Conservation (phyloP, 2,113 vertebrate genomes). For the Bubo blakistoni region DNA sequence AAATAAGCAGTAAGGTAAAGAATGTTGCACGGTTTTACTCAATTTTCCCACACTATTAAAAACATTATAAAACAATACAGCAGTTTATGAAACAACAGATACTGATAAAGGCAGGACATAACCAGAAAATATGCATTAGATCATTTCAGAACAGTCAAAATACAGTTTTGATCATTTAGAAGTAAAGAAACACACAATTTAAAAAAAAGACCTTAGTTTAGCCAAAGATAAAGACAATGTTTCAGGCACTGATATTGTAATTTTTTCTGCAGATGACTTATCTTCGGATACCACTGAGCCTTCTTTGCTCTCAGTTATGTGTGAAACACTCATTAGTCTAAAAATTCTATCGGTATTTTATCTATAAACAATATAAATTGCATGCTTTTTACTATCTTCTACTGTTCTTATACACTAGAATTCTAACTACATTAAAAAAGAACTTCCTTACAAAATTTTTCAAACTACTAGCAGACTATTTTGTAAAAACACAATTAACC, state of each 20-base stretch:
- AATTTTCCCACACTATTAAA: not conserved
- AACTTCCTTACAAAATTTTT: not conserved
- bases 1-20: conserved; percentile 70
- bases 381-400: not conserved
- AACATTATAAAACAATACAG: not conserved
- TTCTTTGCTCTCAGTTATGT: not conserved
- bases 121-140: not conserved
- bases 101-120: not conserved
- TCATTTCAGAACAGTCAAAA: not conserved
- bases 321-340: not conserved
- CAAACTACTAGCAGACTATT: not conserved
- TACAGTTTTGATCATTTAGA: not conserved
- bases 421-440: not conserved
- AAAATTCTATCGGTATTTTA: not conserved
- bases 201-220: not conserved
- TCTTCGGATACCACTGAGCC: not conserved
- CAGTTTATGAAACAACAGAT: not conserved
- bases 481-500: not conserved
- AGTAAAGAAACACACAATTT: not conserved
- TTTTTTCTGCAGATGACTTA: not conserved
- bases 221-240: not conserved
- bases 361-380: not conserved
- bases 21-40: not conserved
- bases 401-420: not conserved
- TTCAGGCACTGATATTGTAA: not conserved